A percentile compares a stretch with the other conserved stretches of the same genome.
These are phyloP conservation scores for Leucophora obtusa DNA, from an alignment of 2,888 invertebrate genomes.

Conservation along the genomic window DNA sequence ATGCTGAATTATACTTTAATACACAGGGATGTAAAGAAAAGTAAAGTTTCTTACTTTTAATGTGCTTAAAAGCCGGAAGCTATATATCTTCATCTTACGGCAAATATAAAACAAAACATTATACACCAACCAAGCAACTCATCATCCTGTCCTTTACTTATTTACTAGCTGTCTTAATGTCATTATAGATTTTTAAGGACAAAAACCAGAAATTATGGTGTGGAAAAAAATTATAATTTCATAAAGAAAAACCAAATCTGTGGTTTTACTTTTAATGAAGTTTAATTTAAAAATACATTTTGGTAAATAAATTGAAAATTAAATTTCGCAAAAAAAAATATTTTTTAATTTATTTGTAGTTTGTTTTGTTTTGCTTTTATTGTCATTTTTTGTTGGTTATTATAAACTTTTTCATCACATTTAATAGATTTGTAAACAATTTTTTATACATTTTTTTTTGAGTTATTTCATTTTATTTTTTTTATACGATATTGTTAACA, in stretches of 20 bases:
- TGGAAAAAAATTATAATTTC: not conserved
- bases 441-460: not conserved
- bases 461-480: not conserved
- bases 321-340: not conserved
- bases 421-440: not conserved
- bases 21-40: not conserved
- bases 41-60: slow-evolving; percentile 3
- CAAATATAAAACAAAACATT: slow-evolving; percentile 7
- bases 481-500: not conserved
- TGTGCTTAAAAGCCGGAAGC: slow-evolving; percentile 24
- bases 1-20: not conserved
- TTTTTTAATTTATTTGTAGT: not conserved
- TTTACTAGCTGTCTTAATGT: not conserved
- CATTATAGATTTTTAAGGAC: not conserved
- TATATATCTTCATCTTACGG: slow-evolving; percentile 14
- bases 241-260: not conserved
- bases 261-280: slow-evolving; percentile 1
- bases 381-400: not conserved
- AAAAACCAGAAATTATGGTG: not conserved
- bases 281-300: not conserved
- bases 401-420: not conserved
- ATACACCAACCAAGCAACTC: not conserved
- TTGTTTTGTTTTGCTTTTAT: not conserved
- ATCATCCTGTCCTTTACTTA: not conserved
- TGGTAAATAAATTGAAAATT: not conserved